These are phyloP conservation scores for Cephus nigrinus DNA, from an alignment of 2,888 invertebrate species.

Conservation along the genomic window DNA sequence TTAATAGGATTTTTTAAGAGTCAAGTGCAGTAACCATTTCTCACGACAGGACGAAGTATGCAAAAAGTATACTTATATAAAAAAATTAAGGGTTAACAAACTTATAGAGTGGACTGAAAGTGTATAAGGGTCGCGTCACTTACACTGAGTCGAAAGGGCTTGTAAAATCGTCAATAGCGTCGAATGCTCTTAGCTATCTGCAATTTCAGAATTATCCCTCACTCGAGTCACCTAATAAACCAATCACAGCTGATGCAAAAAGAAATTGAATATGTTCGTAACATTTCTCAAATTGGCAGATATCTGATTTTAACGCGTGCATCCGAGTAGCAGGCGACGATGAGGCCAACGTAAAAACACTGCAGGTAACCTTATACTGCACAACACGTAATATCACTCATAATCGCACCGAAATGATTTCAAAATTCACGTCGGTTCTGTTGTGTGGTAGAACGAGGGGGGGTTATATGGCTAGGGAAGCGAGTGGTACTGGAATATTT, in stretches of 20 bases:
- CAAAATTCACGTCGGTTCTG: not conserved
- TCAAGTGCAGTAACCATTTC: conserved; percentile 36
- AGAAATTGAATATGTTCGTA: not conserved
- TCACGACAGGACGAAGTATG: no score
- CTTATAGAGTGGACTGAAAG: no score
- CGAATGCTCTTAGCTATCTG: not conserved
- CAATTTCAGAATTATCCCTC: conserved; percentile 34
- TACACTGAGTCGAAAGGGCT: conserved; percentile 12
- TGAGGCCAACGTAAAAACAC: not conserved
- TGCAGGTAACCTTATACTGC: not conserved
- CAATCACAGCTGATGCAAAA: conserved; percentile 54
- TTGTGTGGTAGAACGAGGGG: not conserved
- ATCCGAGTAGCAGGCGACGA: not conserved
- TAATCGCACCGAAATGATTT: not conserved
- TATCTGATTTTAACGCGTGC: not conserved
- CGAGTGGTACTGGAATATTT: conserved; percentile 54
- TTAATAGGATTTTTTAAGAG: conserved; percentile 47
- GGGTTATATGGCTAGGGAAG: conserved; percentile 14
- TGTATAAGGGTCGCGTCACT: no score
- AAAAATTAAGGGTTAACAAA: not conserved
- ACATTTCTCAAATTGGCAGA: conserved; percentile 11
- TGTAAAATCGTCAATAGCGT: conserved; percentile 38
- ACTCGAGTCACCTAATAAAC: conserved; percentile 56
- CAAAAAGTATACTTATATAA: not conserved
- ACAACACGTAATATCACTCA: not conserved